Evolutionary conservation across 2,113 vertebrate genomes (phyloP), one percentile per base, ranked within the genome.

Genomic region (Alectura lathami): DNA sequence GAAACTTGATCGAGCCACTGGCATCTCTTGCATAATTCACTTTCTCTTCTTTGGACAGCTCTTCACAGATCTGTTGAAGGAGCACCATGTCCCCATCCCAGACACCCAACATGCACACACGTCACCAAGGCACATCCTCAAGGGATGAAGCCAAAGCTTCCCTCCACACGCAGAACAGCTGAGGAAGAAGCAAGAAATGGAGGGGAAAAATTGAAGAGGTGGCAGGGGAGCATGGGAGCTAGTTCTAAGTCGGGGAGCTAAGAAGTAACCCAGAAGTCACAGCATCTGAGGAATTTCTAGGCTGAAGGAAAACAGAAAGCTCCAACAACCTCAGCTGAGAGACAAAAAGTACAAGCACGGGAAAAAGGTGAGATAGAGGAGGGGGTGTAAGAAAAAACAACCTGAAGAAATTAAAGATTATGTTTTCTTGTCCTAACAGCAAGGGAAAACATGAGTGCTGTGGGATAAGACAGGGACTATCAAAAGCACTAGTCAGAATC

Each of bases 1-100:
- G 93, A 76, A 77, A 96, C 75, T 83, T 43, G 84, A 97, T 62
- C 91, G 0, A 81, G 82, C 47, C 38, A 32, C 13, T 27, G 69
- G 54, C 92, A 73, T 24, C 80, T 97, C 82, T 57, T 98, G 96
- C 96, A 97, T 98, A 97, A 98, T 97, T 97, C 92, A 98, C 57
- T 34, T 79, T 54, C 73, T 75, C n/a, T 56, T 78, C 69, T 53
- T 53, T 9, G 23, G 57, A 73, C 40, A 0, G 12, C 53, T 89
- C 76, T 45, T 40, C 26, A 45, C 38, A 66, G 64, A 38, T n/a
- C 27, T 34, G 70, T 24, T 72, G 43, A 70, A 94, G 64, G 15
- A 93, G 13, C 11, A 76, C 13, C 18, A 8, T 3, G 1, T 17
- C 40, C 63, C 60, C 50, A 59, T 38, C 48, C 34, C 63, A 43